These are phyloP conservation scores for Onychomys arenicola DNA, from an alignment of 2,797 vertebrate genomes.

Conservation along the genomic window DNA sequence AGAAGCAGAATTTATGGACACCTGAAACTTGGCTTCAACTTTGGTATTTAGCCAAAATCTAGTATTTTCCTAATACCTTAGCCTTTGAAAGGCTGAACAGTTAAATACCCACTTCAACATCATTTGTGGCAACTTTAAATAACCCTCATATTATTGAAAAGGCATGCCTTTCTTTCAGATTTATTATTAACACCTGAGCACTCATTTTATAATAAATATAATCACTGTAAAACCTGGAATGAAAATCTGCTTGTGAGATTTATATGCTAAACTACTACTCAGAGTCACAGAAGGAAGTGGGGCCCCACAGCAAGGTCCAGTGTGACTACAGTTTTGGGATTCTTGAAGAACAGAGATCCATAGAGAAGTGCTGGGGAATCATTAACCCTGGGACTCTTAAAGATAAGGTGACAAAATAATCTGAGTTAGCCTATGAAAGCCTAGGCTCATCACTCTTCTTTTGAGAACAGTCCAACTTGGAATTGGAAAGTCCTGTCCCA, in stretches of 20 bases:
- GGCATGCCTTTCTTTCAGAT: background rate
- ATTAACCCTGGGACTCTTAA: background rate
- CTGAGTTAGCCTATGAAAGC: background rate
- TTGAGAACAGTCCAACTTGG: background rate
- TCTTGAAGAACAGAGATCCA: constrained; percentile 13
- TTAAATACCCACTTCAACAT: constrained; percentile 23
- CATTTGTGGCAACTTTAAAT: constrained; percentile 26
- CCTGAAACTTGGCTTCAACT: constrained; percentile 8
- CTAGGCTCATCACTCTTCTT: background rate
- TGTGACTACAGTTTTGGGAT: background rate
- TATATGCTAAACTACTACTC: constrained; percentile 18
- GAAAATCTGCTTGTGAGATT: constrained; percentile 22
- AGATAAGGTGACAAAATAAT: background rate
- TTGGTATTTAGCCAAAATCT: constrained; percentile 30
- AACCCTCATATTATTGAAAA: background rate
- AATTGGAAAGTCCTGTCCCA: constrained; percentile 53
- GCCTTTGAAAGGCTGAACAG: constrained; percentile 15
- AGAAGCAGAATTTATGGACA: background rate
- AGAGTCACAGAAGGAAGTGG: constrained; percentile 7
- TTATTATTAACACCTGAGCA: constrained; percentile 50
- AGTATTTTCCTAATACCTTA: constrained; percentile 4
- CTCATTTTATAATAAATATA: constrained; percentile 32
- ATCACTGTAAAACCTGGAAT: constrained; percentile 37
- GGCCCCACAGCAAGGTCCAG: background rate
- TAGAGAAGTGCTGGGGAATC: background rate